Percentiles rank a stretch among this genome's conserved stretches.
These are phyloP conservation scores for Pandion haliaetus DNA, from an alignment of 2,113 vertebrate species.

Conservation along the genomic window DNA sequence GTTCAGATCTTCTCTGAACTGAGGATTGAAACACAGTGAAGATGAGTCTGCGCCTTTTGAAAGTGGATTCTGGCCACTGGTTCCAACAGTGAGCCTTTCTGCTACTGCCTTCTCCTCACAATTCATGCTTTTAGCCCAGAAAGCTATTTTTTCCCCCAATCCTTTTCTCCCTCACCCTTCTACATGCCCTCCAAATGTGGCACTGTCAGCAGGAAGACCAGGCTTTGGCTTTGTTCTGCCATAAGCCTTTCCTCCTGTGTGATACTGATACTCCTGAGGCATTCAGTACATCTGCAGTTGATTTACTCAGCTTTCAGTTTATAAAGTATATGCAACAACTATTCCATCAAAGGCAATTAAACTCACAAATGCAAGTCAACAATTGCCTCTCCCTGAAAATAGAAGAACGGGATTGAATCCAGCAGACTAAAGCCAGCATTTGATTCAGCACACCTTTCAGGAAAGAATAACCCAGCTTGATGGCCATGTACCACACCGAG, in stretches of 20 bases:
- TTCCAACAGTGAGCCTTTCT: background rate
- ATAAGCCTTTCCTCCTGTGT: background rate
- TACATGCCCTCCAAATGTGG: fast-evolving
- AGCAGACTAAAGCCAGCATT: background rate
- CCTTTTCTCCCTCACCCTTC: background rate
- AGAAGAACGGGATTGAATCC: background rate
- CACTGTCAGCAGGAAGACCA: background rate
- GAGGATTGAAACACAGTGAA: fast-evolving
- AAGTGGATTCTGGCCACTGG: background rate
- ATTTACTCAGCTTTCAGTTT: background rate
- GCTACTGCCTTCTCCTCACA: background rate
- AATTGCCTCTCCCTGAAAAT: background rate
- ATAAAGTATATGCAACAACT: background rate
- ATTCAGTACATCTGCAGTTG: background rate
- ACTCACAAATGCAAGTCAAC: background rate
- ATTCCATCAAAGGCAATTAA: background rate
- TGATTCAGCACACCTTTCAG: background rate
- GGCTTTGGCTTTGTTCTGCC: background rate
- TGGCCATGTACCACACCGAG: background rate
- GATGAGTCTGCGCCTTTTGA: background rate
- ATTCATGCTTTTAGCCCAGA: background rate
- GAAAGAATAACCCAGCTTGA: background rate
- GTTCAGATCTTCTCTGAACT: background rate
- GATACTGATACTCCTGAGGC: background rate
- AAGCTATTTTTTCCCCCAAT: background rate